Evolutionary conservation across 2,888 invertebrate genomes (phyloP).

Genomic region (Microplitis deprimator): DNA sequence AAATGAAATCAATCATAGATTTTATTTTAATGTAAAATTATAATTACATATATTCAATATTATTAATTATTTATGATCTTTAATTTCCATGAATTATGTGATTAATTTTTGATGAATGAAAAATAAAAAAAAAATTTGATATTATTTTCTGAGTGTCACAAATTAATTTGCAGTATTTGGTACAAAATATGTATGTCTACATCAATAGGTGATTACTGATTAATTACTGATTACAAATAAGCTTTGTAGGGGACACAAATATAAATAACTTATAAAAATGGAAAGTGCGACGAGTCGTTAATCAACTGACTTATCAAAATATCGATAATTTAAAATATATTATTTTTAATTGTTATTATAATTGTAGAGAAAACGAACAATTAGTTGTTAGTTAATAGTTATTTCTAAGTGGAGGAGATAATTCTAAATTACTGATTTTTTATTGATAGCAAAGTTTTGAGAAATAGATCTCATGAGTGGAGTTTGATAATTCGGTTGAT

Average conservation of each 20-base stretch:
- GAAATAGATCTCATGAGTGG: no score
- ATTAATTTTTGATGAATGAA: background rate
- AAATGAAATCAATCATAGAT: no score
- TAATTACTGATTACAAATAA: conserved; percentile 46
- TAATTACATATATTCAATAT: no score
- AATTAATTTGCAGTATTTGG: conserved; percentile 55
- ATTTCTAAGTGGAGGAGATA: no score
- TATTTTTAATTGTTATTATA: no score
- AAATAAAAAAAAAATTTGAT: conserved; percentile 20
- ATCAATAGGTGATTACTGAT: conserved; percentile 47
- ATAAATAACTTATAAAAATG: conserved; percentile 34
- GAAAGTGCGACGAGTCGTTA: conserved; percentile 37
- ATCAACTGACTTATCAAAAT: conserved; percentile 13
- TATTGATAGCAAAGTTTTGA: no score
- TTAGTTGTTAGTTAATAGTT: no score
- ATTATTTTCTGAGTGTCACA: conserved; percentile 53
- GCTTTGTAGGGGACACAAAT: conserved; percentile 54
- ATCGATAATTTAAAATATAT: no score
- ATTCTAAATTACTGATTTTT: no score
- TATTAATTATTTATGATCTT: no score
- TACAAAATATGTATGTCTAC: conserved; percentile 52
- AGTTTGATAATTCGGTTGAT: background rate
- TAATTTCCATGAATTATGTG: background rate
- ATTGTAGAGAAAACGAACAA: no score
- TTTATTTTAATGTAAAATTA: no score